These are phyloP conservation scores for Propsilocerus akamusi DNA, from an alignment of 1,140 invertebrate species.

Conservation along the genomic window DNA sequence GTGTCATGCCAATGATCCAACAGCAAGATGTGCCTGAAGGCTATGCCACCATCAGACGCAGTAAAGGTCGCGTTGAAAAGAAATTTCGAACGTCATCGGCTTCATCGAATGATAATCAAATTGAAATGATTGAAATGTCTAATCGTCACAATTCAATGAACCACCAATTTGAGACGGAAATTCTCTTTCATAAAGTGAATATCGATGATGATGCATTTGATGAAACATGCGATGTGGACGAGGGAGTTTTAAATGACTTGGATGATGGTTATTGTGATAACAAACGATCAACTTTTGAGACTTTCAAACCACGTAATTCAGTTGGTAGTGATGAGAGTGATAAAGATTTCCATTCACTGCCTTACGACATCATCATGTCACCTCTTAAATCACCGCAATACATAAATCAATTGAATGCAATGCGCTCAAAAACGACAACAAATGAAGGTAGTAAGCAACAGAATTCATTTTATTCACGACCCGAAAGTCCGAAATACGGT, in stretches of 20 bases:
- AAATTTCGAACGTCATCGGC: background rate
- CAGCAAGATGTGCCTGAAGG: background rate
- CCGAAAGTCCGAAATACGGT: conserved; percentile 2
- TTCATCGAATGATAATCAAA: background rate
- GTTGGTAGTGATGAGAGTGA: background rate
- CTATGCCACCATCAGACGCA: background rate
- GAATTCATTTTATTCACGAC: conserved; percentile 5
- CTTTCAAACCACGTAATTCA: background rate
- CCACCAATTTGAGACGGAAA: background rate
- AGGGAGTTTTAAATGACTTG: background rate
- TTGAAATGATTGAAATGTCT: conserved; percentile 1
- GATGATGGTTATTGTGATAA: background rate
- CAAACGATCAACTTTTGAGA: background rate
- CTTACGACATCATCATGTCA: conserved; percentile 1
- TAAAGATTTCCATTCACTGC: conserved; percentile 1
- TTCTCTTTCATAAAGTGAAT: background rate
- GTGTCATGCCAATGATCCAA: background rate
- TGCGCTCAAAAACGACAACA: background rate
- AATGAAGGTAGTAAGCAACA: background rate
- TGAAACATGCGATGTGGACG: background rate
- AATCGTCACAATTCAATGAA: background rate
- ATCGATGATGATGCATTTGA: background rate
- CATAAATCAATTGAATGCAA: background rate
- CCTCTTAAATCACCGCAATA: background rate
- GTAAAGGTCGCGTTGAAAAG: background rate